Conservation (phyloP, 2,888 invertebrate genomes). For the Zonitis immaculata region DNA sequence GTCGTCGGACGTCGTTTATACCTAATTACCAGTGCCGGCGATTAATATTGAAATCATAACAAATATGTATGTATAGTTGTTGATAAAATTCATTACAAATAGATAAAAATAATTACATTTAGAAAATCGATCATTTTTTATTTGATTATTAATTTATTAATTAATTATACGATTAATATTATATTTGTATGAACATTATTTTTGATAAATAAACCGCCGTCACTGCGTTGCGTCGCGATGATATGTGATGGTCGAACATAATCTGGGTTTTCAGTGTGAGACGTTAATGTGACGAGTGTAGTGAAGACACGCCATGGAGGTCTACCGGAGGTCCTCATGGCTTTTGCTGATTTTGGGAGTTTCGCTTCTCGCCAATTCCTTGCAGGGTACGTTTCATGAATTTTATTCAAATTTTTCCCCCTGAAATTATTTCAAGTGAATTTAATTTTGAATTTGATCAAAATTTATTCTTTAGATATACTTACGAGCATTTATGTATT, state of each 20-base stretch:
- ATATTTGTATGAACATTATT: conserved; percentile 15
- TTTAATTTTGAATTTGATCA: no score
- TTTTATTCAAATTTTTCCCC: background rate
- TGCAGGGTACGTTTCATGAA: conserved; percentile 52
- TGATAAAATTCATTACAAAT: background rate
- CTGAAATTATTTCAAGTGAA: background rate
- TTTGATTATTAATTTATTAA: no score
- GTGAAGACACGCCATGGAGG: conserved; percentile 53
- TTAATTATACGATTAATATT: no score
- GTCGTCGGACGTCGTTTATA: conserved; percentile 28
- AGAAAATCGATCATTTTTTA: background rate
- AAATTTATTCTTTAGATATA: no score
- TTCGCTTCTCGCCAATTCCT: conserved; percentile 53
- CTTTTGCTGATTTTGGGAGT: conserved; percentile 54
- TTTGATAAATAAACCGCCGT: conserved; percentile 30
- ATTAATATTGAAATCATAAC: background rate
- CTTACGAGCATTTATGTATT: no score
- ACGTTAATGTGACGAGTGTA: conserved; percentile 48
- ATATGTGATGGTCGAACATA: conserved; percentile 41
- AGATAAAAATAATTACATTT: background rate
- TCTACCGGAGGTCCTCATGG: conserved; percentile 54
- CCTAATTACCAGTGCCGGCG: conserved; percentile 16
- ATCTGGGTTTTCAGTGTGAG: conserved; percentile 47
- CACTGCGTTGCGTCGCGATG: conserved; percentile 42
- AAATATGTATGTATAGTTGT: no score